Evolutionary conservation across 2,888 invertebrate genomes (phyloP), one percentile per base, ranked within the genome.

Genomic region (Drosophila helvetica): DNA sequence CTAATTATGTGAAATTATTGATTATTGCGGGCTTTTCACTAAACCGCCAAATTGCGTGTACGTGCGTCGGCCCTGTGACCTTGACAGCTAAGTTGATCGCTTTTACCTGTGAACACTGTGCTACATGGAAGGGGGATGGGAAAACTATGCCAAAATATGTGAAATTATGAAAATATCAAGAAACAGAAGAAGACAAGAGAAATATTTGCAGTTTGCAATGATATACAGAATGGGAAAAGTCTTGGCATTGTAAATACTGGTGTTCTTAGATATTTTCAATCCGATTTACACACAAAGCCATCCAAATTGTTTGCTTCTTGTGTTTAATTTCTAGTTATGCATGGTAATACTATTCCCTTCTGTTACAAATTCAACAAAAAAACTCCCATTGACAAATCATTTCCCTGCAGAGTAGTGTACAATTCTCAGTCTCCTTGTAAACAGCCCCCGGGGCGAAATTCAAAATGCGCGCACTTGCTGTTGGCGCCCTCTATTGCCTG

Each of bases 1-100:
- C 65, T 86, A 86, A 82, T 82, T 83, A 86, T 83, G 78, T 67
- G 70, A 78, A 86, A 82, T 82, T 82, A 86, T 78, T 74, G 86
- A 86, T 80, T 80, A 78, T 83, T 86, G 64, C 67, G 63, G 70
- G 80, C 71, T 78, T 82, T 76, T 83, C 84, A 82, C 86, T 80
- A 83, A 80, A 75, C 71, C 80, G 74, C 73, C 73, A 90, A 90
- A 90, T 90, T 90, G 89, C 79, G 76, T 61, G 78, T 86, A 90
- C 90, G 90, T 90, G 90, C 83, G 84, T 78, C 89, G 74, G 71
- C 61, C 64, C 42, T 25, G 19, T 50, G 84, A 83, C 81, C 84
- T 82, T 86, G 84, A 84, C 64, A 66, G 75, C 53, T 71, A 45
- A 56, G 58, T 50, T 19, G 50, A 51, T 61, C 33, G 54, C 50